Evolutionary conservation across 2,113 vertebrate genomes (phyloP).

Genomic region (Piliocolobus tephrosceles): DNA sequence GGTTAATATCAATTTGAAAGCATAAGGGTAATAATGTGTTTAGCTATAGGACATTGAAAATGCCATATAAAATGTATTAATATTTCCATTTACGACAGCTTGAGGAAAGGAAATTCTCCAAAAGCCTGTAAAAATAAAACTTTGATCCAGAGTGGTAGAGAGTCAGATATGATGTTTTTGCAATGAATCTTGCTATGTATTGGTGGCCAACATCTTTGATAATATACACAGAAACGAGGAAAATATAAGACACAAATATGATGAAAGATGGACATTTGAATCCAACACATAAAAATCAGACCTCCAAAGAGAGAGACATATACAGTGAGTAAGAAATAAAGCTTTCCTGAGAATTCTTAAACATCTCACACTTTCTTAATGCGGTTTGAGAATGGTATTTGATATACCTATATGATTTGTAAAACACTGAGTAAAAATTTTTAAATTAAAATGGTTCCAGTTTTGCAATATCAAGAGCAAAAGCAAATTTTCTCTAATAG

Average conservation of each 20-base stretch:
- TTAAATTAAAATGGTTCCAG: background rate
- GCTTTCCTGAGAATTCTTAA: background rate
- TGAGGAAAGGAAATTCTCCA: background rate
- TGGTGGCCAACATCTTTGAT: background rate
- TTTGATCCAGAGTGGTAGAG: background rate
- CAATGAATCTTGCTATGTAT: background rate
- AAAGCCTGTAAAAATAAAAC: background rate
- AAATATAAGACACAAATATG: background rate
- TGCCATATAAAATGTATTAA: background rate
- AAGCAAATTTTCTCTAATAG: background rate
- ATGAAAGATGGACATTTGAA: background rate
- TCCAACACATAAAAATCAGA: background rate
- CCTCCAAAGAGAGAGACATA: background rate
- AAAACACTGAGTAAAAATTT: background rate
- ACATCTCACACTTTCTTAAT: background rate
- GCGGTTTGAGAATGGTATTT: background rate
- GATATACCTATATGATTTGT: background rate
- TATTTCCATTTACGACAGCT: background rate
- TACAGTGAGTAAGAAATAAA: background rate
- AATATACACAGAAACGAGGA: background rate
- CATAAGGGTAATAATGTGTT: background rate
- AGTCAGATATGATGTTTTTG: background rate
- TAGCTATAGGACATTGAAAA: background rate
- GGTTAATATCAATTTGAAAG: background rate
- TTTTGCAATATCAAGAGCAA: background rate